Percentiles rank a stretch among this genome's conserved stretches.
Evolutionary conservation across 1,140 invertebrate species (phyloP).

Genomic region (Drosophila ironensis): DNA sequence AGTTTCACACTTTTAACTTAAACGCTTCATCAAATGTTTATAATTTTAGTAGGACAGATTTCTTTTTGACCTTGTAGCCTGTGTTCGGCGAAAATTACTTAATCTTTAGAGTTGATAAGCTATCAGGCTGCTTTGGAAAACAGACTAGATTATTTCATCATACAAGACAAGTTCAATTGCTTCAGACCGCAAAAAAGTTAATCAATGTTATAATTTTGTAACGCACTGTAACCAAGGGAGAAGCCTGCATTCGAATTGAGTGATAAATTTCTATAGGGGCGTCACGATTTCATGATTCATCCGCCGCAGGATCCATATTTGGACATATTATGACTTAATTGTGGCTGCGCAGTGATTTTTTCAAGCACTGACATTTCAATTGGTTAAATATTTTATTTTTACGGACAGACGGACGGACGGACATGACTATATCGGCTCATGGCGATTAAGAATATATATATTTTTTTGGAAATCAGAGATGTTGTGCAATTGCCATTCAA

Average conservation of each 20-base stretch:
- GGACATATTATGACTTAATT: constrained; percentile 43
- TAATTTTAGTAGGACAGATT: too few species aligned
- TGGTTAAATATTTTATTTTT: constrained; percentile 11
- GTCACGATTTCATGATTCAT: constrained; percentile 25
- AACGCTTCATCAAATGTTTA: too few species aligned
- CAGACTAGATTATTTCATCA: neutral
- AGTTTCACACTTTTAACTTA: neutral
- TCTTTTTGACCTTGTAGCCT: too few species aligned
- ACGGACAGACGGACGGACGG: too few species aligned
- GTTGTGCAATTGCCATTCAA: constrained; percentile 52
- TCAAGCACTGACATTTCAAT: constrained; percentile 33
- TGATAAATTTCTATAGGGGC: constrained; percentile 31
- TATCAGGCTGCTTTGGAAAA: too few species aligned
- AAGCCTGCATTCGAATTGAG: constrained; percentile 1
- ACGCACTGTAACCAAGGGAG: neutral
- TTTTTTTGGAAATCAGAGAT: too few species aligned
- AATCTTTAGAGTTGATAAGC: too few species aligned
- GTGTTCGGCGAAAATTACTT: too few species aligned
- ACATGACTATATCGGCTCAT: too few species aligned
- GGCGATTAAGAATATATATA: too few species aligned
- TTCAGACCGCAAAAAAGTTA: neutral
- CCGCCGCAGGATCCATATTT: constrained; percentile 18
- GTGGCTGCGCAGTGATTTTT: constrained; percentile 3
- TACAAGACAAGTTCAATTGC: neutral
- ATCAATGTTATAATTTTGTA: neutral